A percentile compares a stretch with the other conserved stretches of the same genome.
phyloP scores from a whole-genome alignment of 2,113 vertebrate genomes.

The Pedetes capensis region DNA sequence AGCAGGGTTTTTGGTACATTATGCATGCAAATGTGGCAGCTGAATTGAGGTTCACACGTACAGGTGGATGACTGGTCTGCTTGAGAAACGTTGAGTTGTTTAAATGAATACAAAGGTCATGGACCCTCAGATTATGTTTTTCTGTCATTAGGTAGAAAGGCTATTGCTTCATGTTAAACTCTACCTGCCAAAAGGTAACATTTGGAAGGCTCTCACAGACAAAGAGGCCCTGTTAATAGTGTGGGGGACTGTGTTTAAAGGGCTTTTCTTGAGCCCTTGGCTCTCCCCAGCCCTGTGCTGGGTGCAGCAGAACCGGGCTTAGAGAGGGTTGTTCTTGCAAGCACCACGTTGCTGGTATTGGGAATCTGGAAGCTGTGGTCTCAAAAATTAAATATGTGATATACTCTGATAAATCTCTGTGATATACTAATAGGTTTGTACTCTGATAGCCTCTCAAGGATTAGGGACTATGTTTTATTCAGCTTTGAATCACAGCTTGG shows the following conservation, averaged over 20 bases:
- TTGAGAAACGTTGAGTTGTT: slow-evolving; percentile 65
- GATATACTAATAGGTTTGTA: neutral
- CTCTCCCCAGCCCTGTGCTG: neutral
- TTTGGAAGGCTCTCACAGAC: neutral
- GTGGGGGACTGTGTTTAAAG: neutral
- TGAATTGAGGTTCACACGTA: slow-evolving; percentile 17
- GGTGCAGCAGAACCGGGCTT: neutral
- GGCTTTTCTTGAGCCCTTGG: neutral
- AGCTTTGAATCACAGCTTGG: neutral
- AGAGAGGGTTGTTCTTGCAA: neutral
- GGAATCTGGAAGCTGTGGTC: neutral
- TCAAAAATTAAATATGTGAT: neutral
- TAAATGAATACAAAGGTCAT: slow-evolving; percentile 75
- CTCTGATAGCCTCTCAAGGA: neutral
- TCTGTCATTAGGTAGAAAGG: slow-evolving; percentile 52
- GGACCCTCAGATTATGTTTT: neutral
- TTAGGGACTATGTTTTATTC: neutral
- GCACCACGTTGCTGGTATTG: neutral
- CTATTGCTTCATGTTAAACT: slow-evolving; percentile 20
- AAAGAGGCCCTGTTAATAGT: neutral
- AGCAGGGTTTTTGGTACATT: slow-evolving; percentile 68
- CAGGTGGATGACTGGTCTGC: slow-evolving; percentile 53
- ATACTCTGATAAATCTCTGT: neutral
- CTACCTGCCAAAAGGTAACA: slow-evolving; percentile 40
- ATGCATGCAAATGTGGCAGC: slow-evolving; percentile 77